Evolutionary conservation across 2,888 invertebrate species (phyloP).

Genomic region (Troides oblongomaculatus): DNA sequence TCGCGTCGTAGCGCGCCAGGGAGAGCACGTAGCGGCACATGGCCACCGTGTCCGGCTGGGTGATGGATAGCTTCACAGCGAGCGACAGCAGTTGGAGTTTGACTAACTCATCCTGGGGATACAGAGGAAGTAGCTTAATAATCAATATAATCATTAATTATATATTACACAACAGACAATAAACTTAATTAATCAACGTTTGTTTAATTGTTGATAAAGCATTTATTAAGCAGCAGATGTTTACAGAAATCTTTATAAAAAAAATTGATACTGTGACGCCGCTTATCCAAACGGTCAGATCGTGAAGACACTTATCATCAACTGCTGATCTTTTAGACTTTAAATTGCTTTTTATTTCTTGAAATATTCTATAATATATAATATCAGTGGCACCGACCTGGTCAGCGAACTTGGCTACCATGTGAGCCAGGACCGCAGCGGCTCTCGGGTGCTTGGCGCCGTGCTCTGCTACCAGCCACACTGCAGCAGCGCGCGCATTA

Average conservation of each 20-base stretch:
- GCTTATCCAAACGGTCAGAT: no score
- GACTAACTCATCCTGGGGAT: conserved; percentile 91
- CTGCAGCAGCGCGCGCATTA: conserved; percentile 65
- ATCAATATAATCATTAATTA: no score
- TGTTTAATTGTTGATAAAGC: no score
- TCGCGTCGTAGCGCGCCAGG: conserved; percentile 97
- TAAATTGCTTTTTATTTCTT: neutral
- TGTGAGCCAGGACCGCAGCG: conserved; percentile 65
- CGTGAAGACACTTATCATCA: no score
- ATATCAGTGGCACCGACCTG: conserved; percentile 46
- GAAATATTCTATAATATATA: neutral
- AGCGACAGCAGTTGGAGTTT: conserved; percentile 97
- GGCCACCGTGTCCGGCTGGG: conserved; percentile 90
- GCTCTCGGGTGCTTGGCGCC: conserved; percentile 61
- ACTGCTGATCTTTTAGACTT: no score
- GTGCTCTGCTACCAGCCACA: conserved; percentile 73
- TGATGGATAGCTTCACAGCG: conserved; percentile 94
- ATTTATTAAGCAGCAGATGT: no score
- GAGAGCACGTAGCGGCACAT: conserved; percentile 96
- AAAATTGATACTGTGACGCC: no score
- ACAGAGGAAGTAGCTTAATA: neutral
- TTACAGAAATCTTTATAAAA: no score
- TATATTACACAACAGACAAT: no score
- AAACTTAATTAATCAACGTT: no score
- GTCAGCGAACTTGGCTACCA: conserved; percentile 60